A percentile compares a stretch with the other conserved stretches of the same genome.
Evolutionary conservation across 1,140 invertebrate species (phyloP).

Genomic region (Ceratoteleas bidentatus): DNA sequence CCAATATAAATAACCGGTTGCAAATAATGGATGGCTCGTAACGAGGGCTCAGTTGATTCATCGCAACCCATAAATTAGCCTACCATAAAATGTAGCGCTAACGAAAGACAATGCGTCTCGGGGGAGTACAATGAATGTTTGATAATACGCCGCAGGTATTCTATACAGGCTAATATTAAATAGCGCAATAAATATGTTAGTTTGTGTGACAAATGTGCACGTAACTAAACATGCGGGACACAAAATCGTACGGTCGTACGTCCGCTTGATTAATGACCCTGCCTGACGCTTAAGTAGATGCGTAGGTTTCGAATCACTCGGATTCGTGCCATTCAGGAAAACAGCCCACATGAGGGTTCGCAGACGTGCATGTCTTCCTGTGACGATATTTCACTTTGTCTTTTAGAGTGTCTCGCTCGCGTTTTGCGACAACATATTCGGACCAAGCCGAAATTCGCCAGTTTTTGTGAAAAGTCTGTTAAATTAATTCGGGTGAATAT

Average conservation of each 20-base stretch:
- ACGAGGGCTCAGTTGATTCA: conserved; percentile 11
- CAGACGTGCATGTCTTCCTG: no score
- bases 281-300: conserved; percentile 28
- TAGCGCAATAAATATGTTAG: conserved; percentile 53
- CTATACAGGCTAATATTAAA: conserved; percentile 44
- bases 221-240: conserved; percentile 37
- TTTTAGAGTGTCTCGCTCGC: no score
- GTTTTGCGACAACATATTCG: no score
- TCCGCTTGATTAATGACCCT: conserved; percentile 38
- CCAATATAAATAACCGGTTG: background rate
- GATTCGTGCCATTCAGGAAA: background rate
- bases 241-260: conserved; percentile 32
- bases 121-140: conserved; percentile 48
- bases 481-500: no score
- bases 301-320: conserved; percentile 5
- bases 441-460: no score
- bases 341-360: background rate
- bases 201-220: conserved; percentile 53
- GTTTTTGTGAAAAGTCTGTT: no score
- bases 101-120: conserved; percentile 48
- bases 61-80: conserved; percentile 23
- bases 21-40: conserved; percentile 3
- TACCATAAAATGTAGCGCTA: conserved; percentile 29
- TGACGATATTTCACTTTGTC: no score
- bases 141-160: conserved; percentile 30